Conservation (phyloP, 2,888 invertebrate genomes). For the Brachypterus glaber region DNA sequence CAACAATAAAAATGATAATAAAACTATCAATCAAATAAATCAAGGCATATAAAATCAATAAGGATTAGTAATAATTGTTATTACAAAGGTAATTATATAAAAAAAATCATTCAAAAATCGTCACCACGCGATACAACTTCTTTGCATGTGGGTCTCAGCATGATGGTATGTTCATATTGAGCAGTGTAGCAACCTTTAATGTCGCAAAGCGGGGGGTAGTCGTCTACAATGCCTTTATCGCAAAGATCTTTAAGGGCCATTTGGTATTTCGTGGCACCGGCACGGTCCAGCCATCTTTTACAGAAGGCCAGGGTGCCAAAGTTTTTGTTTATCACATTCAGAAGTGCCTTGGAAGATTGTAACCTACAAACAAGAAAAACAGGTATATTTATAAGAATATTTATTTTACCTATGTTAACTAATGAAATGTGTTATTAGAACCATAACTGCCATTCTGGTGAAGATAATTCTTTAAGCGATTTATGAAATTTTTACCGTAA, state of each 20-base stretch:
- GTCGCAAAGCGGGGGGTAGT: conserved; percentile 97
- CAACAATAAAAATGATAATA: too few species aligned
- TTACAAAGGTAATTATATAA: too few species aligned
- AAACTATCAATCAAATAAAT: too few species aligned
- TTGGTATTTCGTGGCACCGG: conserved; percentile 94
- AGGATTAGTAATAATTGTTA: too few species aligned
- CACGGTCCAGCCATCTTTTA: conserved; percentile 95
- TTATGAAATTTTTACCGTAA: too few species aligned
- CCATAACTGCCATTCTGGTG: too few species aligned
- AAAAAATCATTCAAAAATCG: conserved; percentile 62
- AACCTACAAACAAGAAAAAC: conserved; percentile 50
- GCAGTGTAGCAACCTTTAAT: conserved; percentile 97
- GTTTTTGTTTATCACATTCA: conserved; percentile 90
- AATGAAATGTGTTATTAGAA: too few species aligned
- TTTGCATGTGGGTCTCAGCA: conserved; percentile 95
- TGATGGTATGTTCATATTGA: conserved; percentile 97
- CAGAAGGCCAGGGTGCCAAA: conserved; percentile 98
- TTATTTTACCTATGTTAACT: not conserved
- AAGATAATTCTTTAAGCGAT: too few species aligned
- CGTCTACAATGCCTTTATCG: conserved; percentile 95
- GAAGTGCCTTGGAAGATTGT: conserved; percentile 83
- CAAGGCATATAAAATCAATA: too few species aligned
- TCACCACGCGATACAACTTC: conserved; percentile 95
- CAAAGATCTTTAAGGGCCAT: conserved; percentile 98
- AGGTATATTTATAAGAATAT: too few species aligned